Evolutionary conservation across 2,888 invertebrate species (phyloP).

Genomic region (Hydrotaea cyrtoneurina): DNA sequence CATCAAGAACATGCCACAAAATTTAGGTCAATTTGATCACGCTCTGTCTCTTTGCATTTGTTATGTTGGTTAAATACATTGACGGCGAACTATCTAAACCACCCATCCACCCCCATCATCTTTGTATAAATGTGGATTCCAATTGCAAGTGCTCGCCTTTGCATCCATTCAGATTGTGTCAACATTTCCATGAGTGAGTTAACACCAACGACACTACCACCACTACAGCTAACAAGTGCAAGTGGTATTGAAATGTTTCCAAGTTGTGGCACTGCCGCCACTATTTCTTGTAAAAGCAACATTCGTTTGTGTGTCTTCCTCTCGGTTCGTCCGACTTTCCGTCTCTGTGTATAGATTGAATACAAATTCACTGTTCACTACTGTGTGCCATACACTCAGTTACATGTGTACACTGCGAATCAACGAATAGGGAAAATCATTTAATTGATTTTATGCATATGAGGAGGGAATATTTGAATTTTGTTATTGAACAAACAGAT

Average conservation of each 20-base stretch:
- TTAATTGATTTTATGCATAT: no score
- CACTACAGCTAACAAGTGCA: constrained; percentile 34
- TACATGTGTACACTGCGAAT: not conserved
- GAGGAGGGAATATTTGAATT: no score
- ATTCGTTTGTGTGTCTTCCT: not conserved
- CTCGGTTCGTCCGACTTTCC: not conserved
- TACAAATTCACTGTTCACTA: no score
- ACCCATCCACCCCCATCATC: not conserved
- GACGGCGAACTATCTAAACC: constrained; percentile 5
- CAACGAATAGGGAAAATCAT: no score
- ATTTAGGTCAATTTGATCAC: constrained; percentile 44
- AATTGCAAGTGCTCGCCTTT: constrained; percentile 39
- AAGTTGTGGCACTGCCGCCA: constrained; percentile 2
- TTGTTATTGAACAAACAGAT: no score
- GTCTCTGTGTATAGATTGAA: not conserved
- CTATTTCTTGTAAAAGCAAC: not conserved
- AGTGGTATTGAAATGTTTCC: constrained; percentile 42
- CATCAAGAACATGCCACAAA: constrained; percentile 19
- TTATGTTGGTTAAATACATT: constrained; percentile 16
- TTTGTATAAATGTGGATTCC: not conserved
- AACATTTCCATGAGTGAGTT: constrained; percentile 62
- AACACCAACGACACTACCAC: constrained; percentile 13
- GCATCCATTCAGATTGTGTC: constrained; percentile 63
- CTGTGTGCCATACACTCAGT: not conserved
- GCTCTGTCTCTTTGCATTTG: constrained; percentile 15